Conservation (phyloP, 2,888 invertebrate genomes). For the Melinaea marsaeus region DNA sequence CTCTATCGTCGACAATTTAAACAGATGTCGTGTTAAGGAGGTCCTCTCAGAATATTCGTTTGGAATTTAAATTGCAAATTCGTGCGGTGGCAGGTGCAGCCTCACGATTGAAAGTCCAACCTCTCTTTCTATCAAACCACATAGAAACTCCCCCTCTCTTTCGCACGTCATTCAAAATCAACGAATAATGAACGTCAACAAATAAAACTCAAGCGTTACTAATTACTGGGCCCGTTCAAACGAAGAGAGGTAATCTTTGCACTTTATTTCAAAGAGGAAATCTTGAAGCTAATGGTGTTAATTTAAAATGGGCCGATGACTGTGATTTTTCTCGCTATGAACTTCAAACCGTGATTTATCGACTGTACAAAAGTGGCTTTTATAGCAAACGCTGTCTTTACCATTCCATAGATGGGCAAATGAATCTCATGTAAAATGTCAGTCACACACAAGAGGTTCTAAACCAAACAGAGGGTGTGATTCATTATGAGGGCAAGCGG, state of each 20-base stretch:
- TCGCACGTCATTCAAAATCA: slow-evolving; percentile 60
- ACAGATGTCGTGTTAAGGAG: slow-evolving; percentile 79
- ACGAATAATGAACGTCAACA: slow-evolving; percentile 77
- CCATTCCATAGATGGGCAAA: slow-evolving; percentile 35
- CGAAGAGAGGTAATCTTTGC: slow-evolving; percentile 75
- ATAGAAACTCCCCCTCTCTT: slow-evolving; percentile 49
- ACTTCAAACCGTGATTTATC: slow-evolving; percentile 69
- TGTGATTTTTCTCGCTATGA: slow-evolving; percentile 67
- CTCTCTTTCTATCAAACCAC: slow-evolving; percentile 52
- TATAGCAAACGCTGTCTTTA: slow-evolving; percentile 33
- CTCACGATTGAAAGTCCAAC: slow-evolving; percentile 53
- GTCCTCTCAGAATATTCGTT: slow-evolving; percentile 74
- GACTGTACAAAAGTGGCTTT: slow-evolving; percentile 46
- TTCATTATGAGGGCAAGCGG: slow-evolving; percentile 62
- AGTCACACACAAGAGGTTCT: slow-evolving; percentile 55
- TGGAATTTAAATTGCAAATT: slow-evolving; percentile 78
- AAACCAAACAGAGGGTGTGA: slow-evolving; percentile 65
- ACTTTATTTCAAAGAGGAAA: slow-evolving; percentile 73
- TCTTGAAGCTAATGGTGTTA: slow-evolving; percentile 76
- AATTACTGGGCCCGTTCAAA: slow-evolving; percentile 72
- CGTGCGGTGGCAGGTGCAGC: slow-evolving; percentile 74
- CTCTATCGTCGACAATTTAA: slow-evolving; percentile 75
- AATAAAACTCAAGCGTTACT: slow-evolving; percentile 78
- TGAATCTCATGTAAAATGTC: slow-evolving; percentile 55
- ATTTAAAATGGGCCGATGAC: slow-evolving; percentile 76